Evolutionary conservation across 1,140 invertebrate species (phyloP).

Genomic region (Anadara kagoshimensis): DNA sequence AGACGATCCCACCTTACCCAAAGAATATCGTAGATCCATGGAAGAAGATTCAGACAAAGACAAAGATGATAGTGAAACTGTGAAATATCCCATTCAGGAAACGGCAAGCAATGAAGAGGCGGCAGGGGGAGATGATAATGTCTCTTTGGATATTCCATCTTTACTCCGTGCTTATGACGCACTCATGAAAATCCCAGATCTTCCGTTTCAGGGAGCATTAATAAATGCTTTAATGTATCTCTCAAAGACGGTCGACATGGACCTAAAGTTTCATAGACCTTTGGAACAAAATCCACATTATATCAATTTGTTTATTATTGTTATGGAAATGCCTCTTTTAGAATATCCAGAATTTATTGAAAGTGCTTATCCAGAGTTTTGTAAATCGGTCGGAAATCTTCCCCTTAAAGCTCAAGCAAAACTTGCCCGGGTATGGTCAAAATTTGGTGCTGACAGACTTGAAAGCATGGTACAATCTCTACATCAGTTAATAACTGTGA

Average conservation of each 20-base stretch:
- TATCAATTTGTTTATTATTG: conserved; percentile 88
- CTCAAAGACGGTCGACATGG: conserved; percentile 83
- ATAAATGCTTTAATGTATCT: conserved; percentile 86
- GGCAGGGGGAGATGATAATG: conserved; percentile 40
- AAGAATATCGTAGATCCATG: not conserved
- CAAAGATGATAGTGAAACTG: conserved; percentile 75
- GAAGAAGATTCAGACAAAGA: conserved; percentile 79
- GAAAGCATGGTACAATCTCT: conserved; percentile 84
- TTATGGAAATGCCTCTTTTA: conserved; percentile 90
- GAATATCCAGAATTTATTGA: conserved; percentile 88
- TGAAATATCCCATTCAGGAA: conserved; percentile 25
- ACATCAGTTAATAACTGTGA: conserved; percentile 90
- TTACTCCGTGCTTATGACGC: conserved; percentile 80
- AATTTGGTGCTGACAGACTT: conserved; percentile 82
- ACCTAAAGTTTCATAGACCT: conserved; percentile 79
- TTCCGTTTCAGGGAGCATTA: conserved; percentile 82
- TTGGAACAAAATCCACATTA: conserved; percentile 76
- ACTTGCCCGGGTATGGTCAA: conserved; percentile 86
- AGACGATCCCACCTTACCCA: not conserved
- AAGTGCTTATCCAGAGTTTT: conserved; percentile 86
- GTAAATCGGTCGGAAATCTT: conserved; percentile 84
- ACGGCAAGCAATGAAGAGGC: not conserved
- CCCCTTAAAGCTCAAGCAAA: conserved; percentile 86
- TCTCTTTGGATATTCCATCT: conserved; percentile 74
- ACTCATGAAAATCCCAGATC: conserved; percentile 76